These are phyloP conservation scores for Cancer borealis DNA, from an alignment of 2,888 invertebrate species.

Conservation along the genomic window DNA sequence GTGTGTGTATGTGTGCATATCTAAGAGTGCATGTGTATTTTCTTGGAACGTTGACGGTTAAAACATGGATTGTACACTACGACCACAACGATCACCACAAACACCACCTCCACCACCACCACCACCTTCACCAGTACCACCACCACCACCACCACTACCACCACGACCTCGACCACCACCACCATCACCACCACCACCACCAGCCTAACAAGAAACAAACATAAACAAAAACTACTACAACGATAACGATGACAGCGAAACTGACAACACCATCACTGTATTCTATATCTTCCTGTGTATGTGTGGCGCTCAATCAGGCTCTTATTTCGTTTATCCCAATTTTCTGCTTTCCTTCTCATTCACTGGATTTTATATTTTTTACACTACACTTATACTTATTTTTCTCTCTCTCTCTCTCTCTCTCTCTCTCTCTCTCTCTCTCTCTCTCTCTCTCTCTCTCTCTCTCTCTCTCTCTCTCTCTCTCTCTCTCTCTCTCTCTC, in stretches of 20 bases:
- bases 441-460: constrained; percentile 17
- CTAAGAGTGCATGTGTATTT: too few species aligned
- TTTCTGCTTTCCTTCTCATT: background rate
- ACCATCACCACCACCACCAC: background rate
- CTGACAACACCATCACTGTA: background rate
- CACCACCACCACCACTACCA: background rate
- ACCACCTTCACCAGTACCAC: background rate
- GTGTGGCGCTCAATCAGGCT: background rate
- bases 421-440: background rate
- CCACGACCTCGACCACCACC: background rate
- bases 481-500: constrained; percentile 47
- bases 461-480: constrained; percentile 35
- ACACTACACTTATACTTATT: background rate
- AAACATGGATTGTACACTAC: too few species aligned
- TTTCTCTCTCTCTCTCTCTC: background rate
- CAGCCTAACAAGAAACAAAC: background rate
- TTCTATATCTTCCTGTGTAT: background rate
- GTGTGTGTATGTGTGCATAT: too few species aligned
- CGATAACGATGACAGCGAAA: background rate
- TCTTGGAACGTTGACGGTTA: too few species aligned
- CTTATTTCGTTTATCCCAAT: background rate
- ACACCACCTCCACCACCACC: background rate
- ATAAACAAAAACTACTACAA: background rate
- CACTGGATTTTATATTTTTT: background rate
- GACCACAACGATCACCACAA: background rate